A percentile compares a stretch with the other conserved stretches of the same genome.
phyloP scores from a whole-genome alignment of 1,140 invertebrate genomes.

The Gyrodactylus bullatarudis region DNA sequence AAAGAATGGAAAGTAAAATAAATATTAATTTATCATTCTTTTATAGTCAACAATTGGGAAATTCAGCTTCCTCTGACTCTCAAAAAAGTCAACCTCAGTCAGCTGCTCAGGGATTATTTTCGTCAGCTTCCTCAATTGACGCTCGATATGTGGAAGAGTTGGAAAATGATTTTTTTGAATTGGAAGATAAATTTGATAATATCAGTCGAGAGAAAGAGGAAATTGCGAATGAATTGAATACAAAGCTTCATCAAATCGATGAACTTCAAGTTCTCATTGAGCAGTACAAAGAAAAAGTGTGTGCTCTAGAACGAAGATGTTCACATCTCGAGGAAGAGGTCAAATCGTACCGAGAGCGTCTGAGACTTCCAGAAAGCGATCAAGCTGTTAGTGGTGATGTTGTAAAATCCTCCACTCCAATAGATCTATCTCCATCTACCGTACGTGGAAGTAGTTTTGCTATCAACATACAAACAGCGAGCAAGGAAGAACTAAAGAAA shows the following conservation, averaged over 20 bases:
- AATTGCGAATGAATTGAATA: conserved; percentile 6
- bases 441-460: conserved; percentile 6
- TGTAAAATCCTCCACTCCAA: conserved; percentile 7
- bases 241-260: conserved; percentile 6
- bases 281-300: neutral
- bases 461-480: conserved; percentile 9
- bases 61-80: too few relatives aligned
- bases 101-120: neutral
- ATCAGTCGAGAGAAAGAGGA: conserved; percentile 7
- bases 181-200: conserved; percentile 5
- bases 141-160: conserved; percentile 23
- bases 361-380: conserved; percentile 5
- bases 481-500: conserved; percentile 27
- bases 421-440: conserved; percentile 7
- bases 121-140: conserved; percentile 1
- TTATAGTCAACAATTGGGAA: too few relatives aligned
- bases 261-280: neutral
- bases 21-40: too few relatives aligned
- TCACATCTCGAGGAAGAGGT: conserved; percentile 12
- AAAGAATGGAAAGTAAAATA: too few relatives aligned
- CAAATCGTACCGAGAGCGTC: conserved; percentile 11
- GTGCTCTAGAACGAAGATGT: conserved; percentile 11
- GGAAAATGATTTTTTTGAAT: conserved; percentile 26
- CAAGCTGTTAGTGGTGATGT: conserved; percentile 5
- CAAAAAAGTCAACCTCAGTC: too few relatives aligned